A percentile compares a stretch with the other conserved stretches of the same genome.
Evolutionary conservation across 2,888 invertebrate genomes (phyloP).

Genomic region (Ophonus ardosiacus): DNA sequence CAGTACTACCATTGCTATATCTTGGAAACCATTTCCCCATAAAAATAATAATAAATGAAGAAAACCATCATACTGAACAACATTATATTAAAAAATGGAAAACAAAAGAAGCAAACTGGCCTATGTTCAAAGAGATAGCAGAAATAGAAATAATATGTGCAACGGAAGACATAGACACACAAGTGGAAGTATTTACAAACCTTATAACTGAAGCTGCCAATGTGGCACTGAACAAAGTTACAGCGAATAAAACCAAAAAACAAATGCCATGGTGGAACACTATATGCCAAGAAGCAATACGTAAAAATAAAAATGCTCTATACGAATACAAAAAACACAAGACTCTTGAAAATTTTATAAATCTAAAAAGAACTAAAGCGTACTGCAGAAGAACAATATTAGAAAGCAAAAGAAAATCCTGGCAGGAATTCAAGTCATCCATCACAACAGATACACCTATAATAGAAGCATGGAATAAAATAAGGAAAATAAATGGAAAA

Average conservation of each 20-base stretch:
- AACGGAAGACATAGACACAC: too few relatives aligned
- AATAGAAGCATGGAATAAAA: not conserved
- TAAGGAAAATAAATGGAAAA: not conserved
- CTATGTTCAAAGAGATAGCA: too few relatives aligned
- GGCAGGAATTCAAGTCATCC: not conserved
- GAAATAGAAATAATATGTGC: too few relatives aligned
- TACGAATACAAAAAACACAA: slow-evolving; percentile 26
- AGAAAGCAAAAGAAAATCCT: slow-evolving; percentile 15
- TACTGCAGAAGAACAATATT: not conserved
- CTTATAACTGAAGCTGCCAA: not conserved
- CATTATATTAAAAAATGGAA: too few relatives aligned
- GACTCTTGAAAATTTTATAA: not conserved
- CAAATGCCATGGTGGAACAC: slow-evolving; percentile 39
- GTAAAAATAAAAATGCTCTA: not conserved
- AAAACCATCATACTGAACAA: too few relatives aligned
- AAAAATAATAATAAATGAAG: too few relatives aligned
- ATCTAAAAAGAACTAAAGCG: not conserved
- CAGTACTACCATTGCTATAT: too few relatives aligned
- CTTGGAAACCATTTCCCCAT: too few relatives aligned
- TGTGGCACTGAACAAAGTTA: not conserved
- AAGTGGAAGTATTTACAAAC: too few relatives aligned
- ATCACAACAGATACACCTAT: not conserved
- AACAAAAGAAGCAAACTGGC: too few relatives aligned
- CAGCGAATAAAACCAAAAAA: not conserved
- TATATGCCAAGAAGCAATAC: not conserved